Evolutionary conservation across 2,113 vertebrate species (phyloP).

Genomic region (Thomomys bottae): DNA sequence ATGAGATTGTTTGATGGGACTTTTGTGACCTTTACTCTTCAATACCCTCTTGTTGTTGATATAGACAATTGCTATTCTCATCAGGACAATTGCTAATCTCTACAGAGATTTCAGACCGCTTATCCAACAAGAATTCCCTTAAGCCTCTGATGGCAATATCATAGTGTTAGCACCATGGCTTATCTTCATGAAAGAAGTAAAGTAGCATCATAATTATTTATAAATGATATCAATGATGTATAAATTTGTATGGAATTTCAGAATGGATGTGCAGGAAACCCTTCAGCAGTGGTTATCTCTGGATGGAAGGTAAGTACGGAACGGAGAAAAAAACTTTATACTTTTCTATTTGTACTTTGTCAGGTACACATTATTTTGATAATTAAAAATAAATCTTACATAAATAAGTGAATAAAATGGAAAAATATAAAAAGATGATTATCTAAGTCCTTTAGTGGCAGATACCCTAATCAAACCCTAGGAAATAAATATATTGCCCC

Average conservation of each 20-base stretch:
- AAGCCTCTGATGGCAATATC: not conserved
- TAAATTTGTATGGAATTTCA: not conserved
- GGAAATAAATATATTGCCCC: not conserved
- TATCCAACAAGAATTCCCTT: not conserved
- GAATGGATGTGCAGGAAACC: not conserved
- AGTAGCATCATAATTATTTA: not conserved
- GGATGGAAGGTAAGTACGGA: not conserved
- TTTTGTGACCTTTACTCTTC: not conserved
- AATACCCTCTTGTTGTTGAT: not conserved
- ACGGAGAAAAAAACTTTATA: not conserved
- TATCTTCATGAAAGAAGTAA: not conserved
- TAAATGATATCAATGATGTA: not conserved
- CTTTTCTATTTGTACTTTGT: constrained; percentile 4
- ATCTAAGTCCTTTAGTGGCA: not conserved
- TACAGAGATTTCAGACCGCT: not conserved
- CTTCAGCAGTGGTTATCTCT: not conserved
- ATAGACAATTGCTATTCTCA: not conserved
- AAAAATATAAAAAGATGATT: not conserved
- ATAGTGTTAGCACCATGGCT: not conserved
- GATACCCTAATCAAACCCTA: not conserved
- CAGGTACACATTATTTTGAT: not conserved
- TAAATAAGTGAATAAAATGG: constrained; percentile 37
- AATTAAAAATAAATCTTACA: not conserved
- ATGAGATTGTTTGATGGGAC: not conserved
- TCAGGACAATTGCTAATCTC: not conserved